These are phyloP conservation scores for Dicyrtomina minuta DNA, from an alignment of 2,888 invertebrate genomes.

Conservation along the genomic window DNA sequence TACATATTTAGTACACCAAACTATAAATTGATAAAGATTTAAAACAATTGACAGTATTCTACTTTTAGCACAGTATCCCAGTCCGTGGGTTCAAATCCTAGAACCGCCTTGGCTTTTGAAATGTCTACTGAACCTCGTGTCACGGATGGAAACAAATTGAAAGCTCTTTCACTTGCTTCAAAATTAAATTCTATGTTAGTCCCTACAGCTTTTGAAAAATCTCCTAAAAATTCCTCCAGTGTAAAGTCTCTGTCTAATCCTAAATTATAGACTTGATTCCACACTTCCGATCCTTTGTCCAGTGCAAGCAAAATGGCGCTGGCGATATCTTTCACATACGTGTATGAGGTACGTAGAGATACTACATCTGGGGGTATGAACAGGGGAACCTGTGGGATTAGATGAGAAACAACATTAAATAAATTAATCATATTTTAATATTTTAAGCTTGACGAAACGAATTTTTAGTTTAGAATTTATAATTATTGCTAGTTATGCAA, in stretches of 20 bases:
- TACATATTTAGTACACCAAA: no score
- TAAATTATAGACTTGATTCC: slow-evolving; percentile 57
- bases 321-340: slow-evolving; percentile 58
- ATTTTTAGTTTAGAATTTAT: no score
- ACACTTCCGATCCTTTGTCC: slow-evolving; percentile 43
- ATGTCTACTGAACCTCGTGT: slow-evolving; percentile 57
- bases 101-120: slow-evolving; percentile 55
- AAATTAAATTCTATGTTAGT: slow-evolving; percentile 38
- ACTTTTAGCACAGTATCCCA: slow-evolving; percentile 55
- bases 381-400: slow-evolving; percentile 49
- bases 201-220: slow-evolving; percentile 51
- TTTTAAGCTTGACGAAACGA: not conserved
- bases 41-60: not conserved
- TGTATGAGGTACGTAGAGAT: slow-evolving; percentile 56
- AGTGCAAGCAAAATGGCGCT: slow-evolving; percentile 54
- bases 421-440: not conserved
- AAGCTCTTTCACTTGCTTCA: slow-evolving; percentile 45
- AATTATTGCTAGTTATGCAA: no score
- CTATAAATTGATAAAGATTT: no score
- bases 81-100: slow-evolving; percentile 57
- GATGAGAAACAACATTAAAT: not conserved
- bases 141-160: slow-evolving; percentile 58
- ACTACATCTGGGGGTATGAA: slow-evolving; percentile 55
- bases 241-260: slow-evolving; percentile 56
- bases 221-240: slow-evolving; percentile 55